Evolutionary conservation across 2,797 vertebrate genomes (phyloP), one percentile per base, ranked within the genome.

Genomic region (Falco naumanni): DNA sequence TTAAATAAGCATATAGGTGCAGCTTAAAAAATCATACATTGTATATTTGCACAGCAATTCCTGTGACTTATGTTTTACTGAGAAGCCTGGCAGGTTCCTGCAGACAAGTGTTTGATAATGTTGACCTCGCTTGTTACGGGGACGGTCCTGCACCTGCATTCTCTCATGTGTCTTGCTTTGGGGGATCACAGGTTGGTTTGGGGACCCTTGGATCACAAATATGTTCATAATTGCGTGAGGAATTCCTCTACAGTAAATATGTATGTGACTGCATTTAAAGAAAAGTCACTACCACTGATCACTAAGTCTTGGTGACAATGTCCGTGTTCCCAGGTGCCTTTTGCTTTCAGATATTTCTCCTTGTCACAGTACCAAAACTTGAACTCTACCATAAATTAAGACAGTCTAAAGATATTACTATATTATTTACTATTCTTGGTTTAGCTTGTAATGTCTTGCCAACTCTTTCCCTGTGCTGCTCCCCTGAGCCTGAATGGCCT

Each of bases 51-150:
- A 13, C 2, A 63, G 68, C 28, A 56, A 20, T 51, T 89, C 10
- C 64, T 43, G n/a, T 16, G 68, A 39, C 63, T 61, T 70, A 33
- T 41, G 37, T 43, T 68, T 48, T 68, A 3, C 69, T 10, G 16
- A n/a, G 80, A n/a, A 0, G 53, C 1, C 2, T 33, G n/a, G 16
- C 29, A 17, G 2, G 0, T 2, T 57, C 63, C 66, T 3, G 2
- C 47, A 25, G 16, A 1, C 0, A 20, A 31, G n/a, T 16, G 34
- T 72, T 48, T 14, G 41, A 18, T 34, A 39, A 34, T 0, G 0
- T 17, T 47, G 64, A 60, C 64, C 64, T 89, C 1, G 3, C 45
- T 31, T 34, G 71, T 77, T 70, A 47, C 0, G 2, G 72, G 84
- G 39, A 41, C 45, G 37, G 28, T 33, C 34, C 53, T 64, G 66